These are phyloP conservation scores for Griposia aprilina DNA, from an alignment of 2,888 invertebrate species.

Conservation along the genomic window DNA sequence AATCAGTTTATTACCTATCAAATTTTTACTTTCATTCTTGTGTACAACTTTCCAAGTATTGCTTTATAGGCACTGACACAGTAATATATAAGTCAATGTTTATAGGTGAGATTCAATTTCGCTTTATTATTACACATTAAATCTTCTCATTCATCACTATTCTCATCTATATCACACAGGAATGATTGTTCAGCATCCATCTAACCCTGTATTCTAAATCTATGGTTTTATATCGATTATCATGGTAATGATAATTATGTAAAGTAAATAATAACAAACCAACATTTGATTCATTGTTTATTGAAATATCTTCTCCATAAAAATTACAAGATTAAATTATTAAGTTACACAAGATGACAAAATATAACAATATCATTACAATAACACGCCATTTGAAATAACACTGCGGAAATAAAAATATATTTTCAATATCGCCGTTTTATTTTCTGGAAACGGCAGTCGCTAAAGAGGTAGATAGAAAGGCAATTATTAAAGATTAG, in stretches of 20 bases:
- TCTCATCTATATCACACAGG: too few relatives aligned
- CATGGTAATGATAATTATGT: background rate
- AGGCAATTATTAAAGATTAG: slow-evolving; percentile 26
- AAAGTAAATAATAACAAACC: slow-evolving; percentile 16
- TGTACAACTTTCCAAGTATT: too few relatives aligned
- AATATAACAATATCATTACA: slow-evolving; percentile 65
- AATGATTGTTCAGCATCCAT: too few relatives aligned
- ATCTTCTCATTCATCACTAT: too few relatives aligned
- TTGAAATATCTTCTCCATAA: slow-evolving; percentile 74
- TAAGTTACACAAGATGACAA: slow-evolving; percentile 71
- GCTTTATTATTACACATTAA: too few relatives aligned
- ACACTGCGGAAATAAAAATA: slow-evolving; percentile 65
- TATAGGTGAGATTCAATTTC: too few relatives aligned
- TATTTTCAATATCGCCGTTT: slow-evolving; percentile 13
- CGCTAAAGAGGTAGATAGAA: slow-evolving; percentile 35
- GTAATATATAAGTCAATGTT: too few relatives aligned
- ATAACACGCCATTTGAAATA: slow-evolving; percentile 63
- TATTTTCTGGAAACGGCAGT: slow-evolving; percentile 11
- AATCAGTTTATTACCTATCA: too few relatives aligned
- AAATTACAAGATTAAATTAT: slow-evolving; percentile 73
- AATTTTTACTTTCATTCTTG: too few relatives aligned
- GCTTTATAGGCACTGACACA: too few relatives aligned
- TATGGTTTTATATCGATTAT: too few relatives aligned
- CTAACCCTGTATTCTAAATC: too few relatives aligned
- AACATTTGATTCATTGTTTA: slow-evolving; percentile 72